Conservation (phyloP, 2,113 vertebrate genomes). For the Holacanthus passer region DNA sequence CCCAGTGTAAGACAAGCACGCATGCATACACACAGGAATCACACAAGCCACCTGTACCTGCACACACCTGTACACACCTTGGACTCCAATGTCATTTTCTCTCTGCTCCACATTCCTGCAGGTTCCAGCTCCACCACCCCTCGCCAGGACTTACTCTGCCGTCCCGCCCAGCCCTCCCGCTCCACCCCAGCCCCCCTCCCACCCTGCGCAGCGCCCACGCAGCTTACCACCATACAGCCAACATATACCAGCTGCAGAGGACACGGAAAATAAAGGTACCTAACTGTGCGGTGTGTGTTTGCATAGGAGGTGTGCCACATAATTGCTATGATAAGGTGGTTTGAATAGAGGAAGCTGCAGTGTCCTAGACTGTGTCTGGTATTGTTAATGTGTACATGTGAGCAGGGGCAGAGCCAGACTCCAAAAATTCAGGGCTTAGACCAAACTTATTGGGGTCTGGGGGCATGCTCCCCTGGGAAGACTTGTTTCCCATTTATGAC, state of each 20-base stretch:
- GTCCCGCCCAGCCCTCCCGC: slow-evolving; percentile 55
- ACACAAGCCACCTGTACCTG: not conserved
- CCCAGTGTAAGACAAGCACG: slow-evolving; percentile 66
- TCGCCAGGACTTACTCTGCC: slow-evolving; percentile 44
- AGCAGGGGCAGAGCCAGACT: too few species aligned
- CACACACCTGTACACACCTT: slow-evolving; percentile 24
- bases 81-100: slow-evolving; percentile 7
- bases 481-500: too few species aligned
- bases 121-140: slow-evolving; percentile 64
- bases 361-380: not conserved
- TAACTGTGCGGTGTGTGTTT: not conserved
- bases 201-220: slow-evolving; percentile 62
- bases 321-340: not conserved
- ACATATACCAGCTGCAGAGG: slow-evolving; percentile 62
- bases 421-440: too few species aligned
- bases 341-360: not conserved
- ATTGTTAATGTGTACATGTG: not conserved
- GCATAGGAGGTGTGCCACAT: not conserved
- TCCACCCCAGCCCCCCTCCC: slow-evolving; percentile 13
- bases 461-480: too few species aligned
- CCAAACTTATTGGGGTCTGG: too few species aligned
- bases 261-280: slow-evolving; percentile 82
- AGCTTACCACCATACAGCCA: slow-evolving; percentile 64
- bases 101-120: slow-evolving; percentile 40
- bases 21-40: not conserved